Evolutionary conservation across 2,888 invertebrate species (phyloP).

Genomic region (Scaptomyza polygonia): DNA sequence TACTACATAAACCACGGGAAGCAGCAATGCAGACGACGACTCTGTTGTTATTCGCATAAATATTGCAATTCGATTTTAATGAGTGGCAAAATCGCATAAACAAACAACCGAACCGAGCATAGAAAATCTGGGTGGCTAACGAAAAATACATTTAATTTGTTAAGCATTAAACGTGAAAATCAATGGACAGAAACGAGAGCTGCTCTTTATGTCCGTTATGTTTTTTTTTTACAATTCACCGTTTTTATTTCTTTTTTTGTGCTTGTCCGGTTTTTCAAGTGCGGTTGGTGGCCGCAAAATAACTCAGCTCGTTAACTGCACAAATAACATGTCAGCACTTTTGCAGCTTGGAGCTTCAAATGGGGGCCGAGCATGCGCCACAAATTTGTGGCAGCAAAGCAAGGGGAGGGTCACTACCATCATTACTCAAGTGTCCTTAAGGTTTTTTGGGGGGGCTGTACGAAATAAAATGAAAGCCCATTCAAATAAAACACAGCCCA

Average conservation of each 20-base stretch:
- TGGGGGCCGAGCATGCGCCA: conserved; percentile 58
- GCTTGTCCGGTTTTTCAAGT: conserved; percentile 58
- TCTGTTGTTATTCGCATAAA: conserved; percentile 27
- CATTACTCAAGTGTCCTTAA: conserved; percentile 79
- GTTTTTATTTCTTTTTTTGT: conserved; percentile 17
- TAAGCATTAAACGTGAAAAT: conserved; percentile 52
- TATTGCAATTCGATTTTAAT: conserved; percentile 72
- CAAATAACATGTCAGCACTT: conserved; percentile 80
- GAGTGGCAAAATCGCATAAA: conserved; percentile 61
- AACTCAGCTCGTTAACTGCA: conserved; percentile 80
- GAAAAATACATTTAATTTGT: conserved; percentile 56
- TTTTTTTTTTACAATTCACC: conserved; percentile 2
- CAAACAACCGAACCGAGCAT: conserved; percentile 35
- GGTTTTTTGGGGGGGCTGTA: conserved; percentile 51
- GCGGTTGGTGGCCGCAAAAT: conserved; percentile 74
- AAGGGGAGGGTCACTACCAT: conserved; percentile 53
- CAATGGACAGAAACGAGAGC: conserved; percentile 39
- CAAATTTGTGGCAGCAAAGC: conserved; percentile 58
- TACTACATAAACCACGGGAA: conserved; percentile 12
- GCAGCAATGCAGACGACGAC: not conserved
- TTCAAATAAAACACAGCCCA: conserved; percentile 71
- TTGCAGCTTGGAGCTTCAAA: conserved; percentile 60
- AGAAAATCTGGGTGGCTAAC: conserved; percentile 7
- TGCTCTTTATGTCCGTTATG: conserved; percentile 34
- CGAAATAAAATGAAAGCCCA: conserved; percentile 66